Evolutionary conservation across 2,888 invertebrate genomes (phyloP).

Genomic region (Margaritifera margaritifera): DNA sequence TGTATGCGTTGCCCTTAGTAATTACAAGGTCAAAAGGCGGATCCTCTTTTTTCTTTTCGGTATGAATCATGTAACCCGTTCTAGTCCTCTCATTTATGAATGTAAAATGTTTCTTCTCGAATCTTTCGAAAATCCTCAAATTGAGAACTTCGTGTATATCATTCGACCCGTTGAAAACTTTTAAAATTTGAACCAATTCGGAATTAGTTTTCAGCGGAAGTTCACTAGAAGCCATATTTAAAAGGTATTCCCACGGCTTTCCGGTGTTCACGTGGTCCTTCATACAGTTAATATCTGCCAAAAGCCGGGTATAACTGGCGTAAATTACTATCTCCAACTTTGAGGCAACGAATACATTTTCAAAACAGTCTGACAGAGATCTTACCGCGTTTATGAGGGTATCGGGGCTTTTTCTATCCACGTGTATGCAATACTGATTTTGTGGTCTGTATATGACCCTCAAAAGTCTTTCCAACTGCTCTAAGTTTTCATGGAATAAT

Average conservation of each 20-base stretch:
- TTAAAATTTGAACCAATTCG: slow-evolving; percentile 60
- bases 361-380: slow-evolving; percentile 54
- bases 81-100: slow-evolving; percentile 21
- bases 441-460: slow-evolving; percentile 66
- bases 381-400: slow-evolving; percentile 40
- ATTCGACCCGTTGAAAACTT: slow-evolving; percentile 56
- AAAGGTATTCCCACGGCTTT: slow-evolving; percentile 58
- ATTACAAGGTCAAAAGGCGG: slow-evolving; percentile 49
- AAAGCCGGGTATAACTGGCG: slow-evolving; percentile 48
- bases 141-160: slow-evolving; percentile 51
- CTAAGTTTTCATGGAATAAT: slow-evolving; percentile 57
- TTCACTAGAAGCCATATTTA: slow-evolving; percentile 62
- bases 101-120: slow-evolving; percentile 28
- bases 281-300: slow-evolving; percentile 62
- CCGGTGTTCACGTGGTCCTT: slow-evolving; percentile 35
- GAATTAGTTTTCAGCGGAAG: slow-evolving; percentile 62
- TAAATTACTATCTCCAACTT: slow-evolving; percentile 54
- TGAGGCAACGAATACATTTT: slow-evolving; percentile 66
- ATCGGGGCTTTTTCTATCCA: slow-evolving; percentile 56
- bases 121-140: slow-evolving; percentile 14
- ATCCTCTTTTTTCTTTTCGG: slow-evolving; percentile 21
- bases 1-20: slow-evolving; percentile 60
- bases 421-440: slow-evolving; percentile 70
- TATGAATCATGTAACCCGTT: slow-evolving; percentile 24
- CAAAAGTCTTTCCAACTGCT: slow-evolving; percentile 64